Conservation (phyloP, 2,888 invertebrate species). For the Pterostichus niger region DNA sequence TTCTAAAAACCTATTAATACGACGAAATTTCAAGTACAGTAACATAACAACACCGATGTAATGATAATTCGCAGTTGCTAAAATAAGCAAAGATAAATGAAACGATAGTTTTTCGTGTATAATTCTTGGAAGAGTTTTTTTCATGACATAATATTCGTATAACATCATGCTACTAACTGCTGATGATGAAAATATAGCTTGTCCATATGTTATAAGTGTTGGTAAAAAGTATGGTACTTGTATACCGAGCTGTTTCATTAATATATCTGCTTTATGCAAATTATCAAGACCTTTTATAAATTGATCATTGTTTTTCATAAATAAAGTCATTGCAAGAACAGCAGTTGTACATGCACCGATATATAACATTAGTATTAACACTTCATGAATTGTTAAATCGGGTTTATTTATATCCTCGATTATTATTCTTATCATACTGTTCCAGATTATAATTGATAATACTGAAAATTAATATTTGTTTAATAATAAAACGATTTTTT, state of each 20-base stretch:
- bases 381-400: conserved; percentile 59
- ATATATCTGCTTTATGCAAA: conserved; percentile 48
- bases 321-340: conserved; percentile 40
- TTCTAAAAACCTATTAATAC: conserved; percentile 56
- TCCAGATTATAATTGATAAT: conserved; percentile 57
- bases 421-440: conserved; percentile 46
- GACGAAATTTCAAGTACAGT: conserved; percentile 35
- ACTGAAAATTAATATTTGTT: conserved; percentile 45
- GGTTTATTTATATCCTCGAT: conserved; percentile 54
- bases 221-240: conserved; percentile 26
- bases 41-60: conserved; percentile 51
- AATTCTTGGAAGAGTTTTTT: conserved; percentile 69
- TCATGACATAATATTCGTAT: conserved; percentile 45
- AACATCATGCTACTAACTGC: conserved; percentile 1
- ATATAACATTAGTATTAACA: conserved; percentile 46
- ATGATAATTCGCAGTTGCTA: conserved; percentile 55
- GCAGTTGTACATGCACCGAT: conserved; percentile 29
- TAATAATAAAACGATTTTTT: too few relatives aligned
- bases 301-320: conserved; percentile 22
- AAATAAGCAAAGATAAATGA: conserved; percentile 69
- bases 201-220: background rate
- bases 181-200: background rate
- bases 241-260: conserved; percentile 62
- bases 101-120: conserved; percentile 71
- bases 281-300: conserved; percentile 40